Base-by-base conservation (phyloP, 2,113 vertebrate species). In the Phoenicopterus ruber region DNA sequence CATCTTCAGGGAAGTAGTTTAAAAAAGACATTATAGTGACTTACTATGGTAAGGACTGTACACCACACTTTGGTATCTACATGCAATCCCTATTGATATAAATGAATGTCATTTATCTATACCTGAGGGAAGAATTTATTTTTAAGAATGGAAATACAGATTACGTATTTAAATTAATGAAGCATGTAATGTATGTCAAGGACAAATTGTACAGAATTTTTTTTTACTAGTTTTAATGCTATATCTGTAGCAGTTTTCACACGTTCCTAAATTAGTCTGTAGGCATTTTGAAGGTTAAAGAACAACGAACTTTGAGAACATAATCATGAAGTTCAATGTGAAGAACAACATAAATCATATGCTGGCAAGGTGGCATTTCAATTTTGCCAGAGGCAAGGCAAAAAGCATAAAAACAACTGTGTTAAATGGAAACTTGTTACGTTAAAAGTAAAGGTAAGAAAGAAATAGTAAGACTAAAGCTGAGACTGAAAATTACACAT, bases 161-260 rank as follows among this genome's bases (percentile, higher is more conserved):
- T 91, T 93, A 91, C 57, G n/a, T 61, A 74, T 72, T 92, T 92
- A 86, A 95, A 87, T 91, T 89, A 92, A 94, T 65, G 57, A 86
- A 59, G 77, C 86, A 61, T 54, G 40, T 55, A 73, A 94, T 69
- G 18, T 61, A 76, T 82, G 77, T 72, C 73, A 95, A 95, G 58
- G 80, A 91, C 6, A 0, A 90, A 88, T 24, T 11, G 15, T 32
- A 87, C 13, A 82, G 40, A 65, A 2, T 1, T 54, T 42, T 67
- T 73, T 87, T 88, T 59, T 38, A 63, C 34, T 40, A 52, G 38
- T 88, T 95, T 90, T 88, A 94, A 86, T 82, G 40, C 49, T 94
- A 71, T 66, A 71, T 66, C 42, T 95, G 28, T 76, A 87, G 86
- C 62, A 86, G 46, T 88, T 96, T 94, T 95, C 71, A 88, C 42